Conservation (phyloP, 2,888 invertebrate genomes). For the Minunthozetes semirufus region DNA sequence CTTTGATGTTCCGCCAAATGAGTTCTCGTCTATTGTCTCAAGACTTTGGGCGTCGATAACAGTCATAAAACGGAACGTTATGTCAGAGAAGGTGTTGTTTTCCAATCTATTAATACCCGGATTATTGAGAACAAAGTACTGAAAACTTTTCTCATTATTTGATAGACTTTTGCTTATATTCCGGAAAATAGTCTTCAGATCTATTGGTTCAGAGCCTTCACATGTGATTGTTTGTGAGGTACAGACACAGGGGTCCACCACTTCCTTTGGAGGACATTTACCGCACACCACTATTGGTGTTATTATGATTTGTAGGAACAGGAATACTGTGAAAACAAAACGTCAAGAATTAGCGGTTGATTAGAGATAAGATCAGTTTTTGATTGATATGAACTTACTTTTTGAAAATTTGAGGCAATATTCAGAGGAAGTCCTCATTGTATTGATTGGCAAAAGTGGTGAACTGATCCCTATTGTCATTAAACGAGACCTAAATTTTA, state of each 20-base stretch:
- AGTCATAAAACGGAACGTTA: constrained; percentile 3
- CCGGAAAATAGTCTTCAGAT: constrained; percentile 5
- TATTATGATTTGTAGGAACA: not conserved
- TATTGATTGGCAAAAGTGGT: too few species aligned
- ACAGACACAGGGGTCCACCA: not conserved
- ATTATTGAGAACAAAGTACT: constrained; percentile 7
- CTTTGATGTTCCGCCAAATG: not conserved
- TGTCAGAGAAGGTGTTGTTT: constrained; percentile 2
- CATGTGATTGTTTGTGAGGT: not conserved
- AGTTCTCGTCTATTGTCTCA: not conserved
- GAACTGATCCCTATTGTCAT: too few species aligned
- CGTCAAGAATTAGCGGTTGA: not conserved
- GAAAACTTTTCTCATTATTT: constrained; percentile 3
- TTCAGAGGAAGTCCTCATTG: too few species aligned
- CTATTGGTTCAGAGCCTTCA: not conserved
- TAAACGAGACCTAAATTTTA: too few species aligned
- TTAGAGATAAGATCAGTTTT: too few species aligned
- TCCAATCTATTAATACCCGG: not conserved
- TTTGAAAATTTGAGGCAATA: too few species aligned
- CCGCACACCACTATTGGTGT: not conserved
- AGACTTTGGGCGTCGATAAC: constrained; percentile 1
- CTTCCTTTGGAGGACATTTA: not conserved
- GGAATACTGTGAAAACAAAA: not conserved
- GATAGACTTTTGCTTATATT: not conserved
- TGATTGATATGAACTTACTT: too few species aligned